phyloP scores from a whole-genome alignment of 2,113 vertebrate species.

The Archocentrus centrarchus region DNA sequence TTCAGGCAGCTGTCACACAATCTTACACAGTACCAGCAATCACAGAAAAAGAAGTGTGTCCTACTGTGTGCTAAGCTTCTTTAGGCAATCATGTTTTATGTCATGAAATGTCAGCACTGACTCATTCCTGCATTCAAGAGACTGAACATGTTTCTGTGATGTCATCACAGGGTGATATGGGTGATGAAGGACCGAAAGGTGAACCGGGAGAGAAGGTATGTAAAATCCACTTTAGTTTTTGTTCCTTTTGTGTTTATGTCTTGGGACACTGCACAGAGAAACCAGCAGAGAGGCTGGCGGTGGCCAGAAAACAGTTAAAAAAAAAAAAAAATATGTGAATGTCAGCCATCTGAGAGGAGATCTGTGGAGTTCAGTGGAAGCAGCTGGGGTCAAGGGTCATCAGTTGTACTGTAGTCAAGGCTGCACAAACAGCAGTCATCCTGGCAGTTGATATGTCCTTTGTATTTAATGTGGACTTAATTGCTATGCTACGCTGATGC shows the following conservation, averaged over 20 bases:
- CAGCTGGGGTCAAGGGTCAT: constrained; percentile 52
- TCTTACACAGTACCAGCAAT: constrained; percentile 19
- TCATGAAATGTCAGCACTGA: background rate
- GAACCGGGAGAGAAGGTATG: constrained; percentile 92
- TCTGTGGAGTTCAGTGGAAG: constrained; percentile 27
- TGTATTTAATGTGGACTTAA: constrained; percentile 61
- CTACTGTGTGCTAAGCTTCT: constrained; percentile 26
- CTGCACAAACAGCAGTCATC: constrained; percentile 20
- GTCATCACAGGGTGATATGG: constrained; percentile 87
- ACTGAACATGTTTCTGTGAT: constrained; percentile 30
- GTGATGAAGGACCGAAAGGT: constrained; percentile 90
- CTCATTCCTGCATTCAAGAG: background rate
- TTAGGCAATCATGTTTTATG: constrained; percentile 5
- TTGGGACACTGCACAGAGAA: constrained; percentile 18
- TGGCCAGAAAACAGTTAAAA: constrained; percentile 16
- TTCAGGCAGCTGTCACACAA: constrained; percentile 3
- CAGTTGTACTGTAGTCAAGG: constrained; percentile 48
- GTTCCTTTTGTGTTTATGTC: constrained; percentile 40
- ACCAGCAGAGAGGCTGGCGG: constrained; percentile 17
- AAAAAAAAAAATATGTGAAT: constrained; percentile 23
- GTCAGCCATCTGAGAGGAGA: constrained; percentile 42
- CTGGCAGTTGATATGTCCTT: constrained; percentile 33
- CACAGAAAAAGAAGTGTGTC: background rate
- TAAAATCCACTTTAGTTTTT: constrained; percentile 23
- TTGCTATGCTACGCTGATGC: constrained; percentile 46